Conservation (phyloP, 2,888 invertebrate genomes). For the Uropetala carovei region DNA sequence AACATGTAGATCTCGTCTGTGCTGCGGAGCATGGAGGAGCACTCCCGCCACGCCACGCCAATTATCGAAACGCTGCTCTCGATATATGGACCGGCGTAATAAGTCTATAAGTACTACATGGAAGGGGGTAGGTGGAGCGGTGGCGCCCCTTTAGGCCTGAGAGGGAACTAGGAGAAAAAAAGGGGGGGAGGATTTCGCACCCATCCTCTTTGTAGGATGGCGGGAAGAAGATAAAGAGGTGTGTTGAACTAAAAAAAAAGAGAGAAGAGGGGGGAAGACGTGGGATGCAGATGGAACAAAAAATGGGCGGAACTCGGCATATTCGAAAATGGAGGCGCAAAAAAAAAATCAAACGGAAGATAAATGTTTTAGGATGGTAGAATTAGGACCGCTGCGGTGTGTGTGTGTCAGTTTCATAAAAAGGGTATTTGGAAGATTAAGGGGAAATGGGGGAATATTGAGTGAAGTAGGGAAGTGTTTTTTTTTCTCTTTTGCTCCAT, state of each 20-base stretch:
- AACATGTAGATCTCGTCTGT: neutral
- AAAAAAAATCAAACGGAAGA: neutral
- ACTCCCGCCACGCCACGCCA: neutral
- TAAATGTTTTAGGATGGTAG: too few relatives aligned
- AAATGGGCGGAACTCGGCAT: neutral
- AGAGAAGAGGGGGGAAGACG: neutral
- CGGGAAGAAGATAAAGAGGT: neutral
- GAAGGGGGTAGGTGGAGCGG: neutral
- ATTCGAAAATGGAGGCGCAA: neutral
- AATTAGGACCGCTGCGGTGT: too few relatives aligned
- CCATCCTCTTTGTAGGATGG: neutral
- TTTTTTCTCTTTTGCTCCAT: too few relatives aligned
- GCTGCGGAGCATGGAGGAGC: neutral
- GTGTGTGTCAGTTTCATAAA: too few relatives aligned
- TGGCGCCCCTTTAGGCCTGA: neutral
- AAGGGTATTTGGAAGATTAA: too few relatives aligned
- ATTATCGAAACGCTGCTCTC: conserved; percentile 1
- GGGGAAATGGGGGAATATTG: too few relatives aligned
- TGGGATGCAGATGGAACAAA: neutral
- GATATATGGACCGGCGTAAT: neutral
- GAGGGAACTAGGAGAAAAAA: neutral
- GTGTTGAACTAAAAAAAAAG: neutral
- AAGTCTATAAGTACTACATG: neutral
- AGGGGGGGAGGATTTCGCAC: too few relatives aligned
- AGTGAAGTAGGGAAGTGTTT: too few relatives aligned